Evolutionary conservation across 2,113 vertebrate species (phyloP).

Genomic region (Tonatia bakeri): DNA sequence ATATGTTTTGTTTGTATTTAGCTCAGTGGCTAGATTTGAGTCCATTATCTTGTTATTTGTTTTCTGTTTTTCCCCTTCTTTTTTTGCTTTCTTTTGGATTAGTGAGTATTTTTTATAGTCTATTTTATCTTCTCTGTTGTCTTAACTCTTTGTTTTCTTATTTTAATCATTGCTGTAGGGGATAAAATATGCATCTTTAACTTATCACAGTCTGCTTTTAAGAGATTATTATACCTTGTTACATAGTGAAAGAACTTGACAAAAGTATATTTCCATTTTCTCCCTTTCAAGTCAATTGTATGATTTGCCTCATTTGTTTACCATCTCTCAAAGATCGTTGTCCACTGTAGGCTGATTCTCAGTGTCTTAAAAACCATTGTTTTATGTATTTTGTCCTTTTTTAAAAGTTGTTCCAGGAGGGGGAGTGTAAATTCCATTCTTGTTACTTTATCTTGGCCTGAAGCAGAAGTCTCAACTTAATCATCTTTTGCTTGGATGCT

Average conservation of each 20-base stretch:
- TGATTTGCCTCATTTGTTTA: background rate
- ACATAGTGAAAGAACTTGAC: background rate
- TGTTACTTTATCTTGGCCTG: background rate
- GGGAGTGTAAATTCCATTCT: background rate
- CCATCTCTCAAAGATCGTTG: background rate
- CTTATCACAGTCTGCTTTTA: background rate
- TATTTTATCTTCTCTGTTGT: background rate
- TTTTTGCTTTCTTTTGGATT: conserved; percentile 2
- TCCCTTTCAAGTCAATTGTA: background rate
- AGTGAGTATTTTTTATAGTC: background rate
- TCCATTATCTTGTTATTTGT: background rate
- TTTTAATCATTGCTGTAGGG: background rate
- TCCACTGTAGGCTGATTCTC: background rate
- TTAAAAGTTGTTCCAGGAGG: background rate
- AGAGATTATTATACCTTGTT: background rate
- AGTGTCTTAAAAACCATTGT: background rate
- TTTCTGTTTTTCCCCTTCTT: background rate
- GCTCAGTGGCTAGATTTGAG: background rate
- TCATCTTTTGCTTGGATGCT: conserved; percentile 26
- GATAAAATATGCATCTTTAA: conserved; percentile 1
- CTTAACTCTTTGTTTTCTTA: background rate
- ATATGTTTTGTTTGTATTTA: background rate
- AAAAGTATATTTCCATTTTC: background rate
- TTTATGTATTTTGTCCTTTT: background rate
- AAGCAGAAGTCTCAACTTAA: conserved; percentile 18